These are phyloP conservation scores for Mustelus asterias DNA, from an alignment of 2,113 vertebrate species.

Conservation along the genomic window DNA sequence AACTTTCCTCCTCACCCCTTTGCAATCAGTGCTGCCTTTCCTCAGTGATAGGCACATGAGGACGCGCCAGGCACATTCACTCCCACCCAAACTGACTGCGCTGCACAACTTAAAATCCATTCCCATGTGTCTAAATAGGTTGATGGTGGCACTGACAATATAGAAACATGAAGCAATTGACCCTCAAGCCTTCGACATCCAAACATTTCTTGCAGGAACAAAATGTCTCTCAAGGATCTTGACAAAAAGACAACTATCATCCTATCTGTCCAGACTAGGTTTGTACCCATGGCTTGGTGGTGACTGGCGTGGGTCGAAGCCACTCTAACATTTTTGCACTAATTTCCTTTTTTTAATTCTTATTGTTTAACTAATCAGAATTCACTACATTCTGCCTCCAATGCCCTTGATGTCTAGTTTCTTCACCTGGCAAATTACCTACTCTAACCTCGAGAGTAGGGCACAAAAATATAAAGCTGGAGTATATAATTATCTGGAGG, in stretches of 20 bases:
- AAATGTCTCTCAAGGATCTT: background rate
- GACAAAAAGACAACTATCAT: background rate
- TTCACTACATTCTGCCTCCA: background rate
- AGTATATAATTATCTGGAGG: background rate
- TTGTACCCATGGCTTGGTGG: background rate
- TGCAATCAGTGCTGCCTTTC: no score
- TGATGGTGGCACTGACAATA: background rate
- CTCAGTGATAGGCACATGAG: no score
- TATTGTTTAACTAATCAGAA: background rate
- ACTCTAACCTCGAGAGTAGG: background rate
- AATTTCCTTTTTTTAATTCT: background rate
- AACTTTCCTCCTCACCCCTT: no score
- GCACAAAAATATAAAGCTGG: background rate
- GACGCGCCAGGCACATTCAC: no score
- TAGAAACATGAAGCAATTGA: background rate
- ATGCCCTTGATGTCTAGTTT: background rate
- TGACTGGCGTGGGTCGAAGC: background rate
- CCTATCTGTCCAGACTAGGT: background rate
- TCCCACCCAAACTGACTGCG: no score
- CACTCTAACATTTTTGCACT: background rate
- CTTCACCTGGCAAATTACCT: background rate
- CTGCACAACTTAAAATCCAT: no score
- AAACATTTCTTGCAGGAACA: background rate
- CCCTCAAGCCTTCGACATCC: background rate
- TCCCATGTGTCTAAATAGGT: background rate